Percentiles rank a stretch among this genome's conserved stretches.
phyloP scores from a whole-genome alignment of 2,797 vertebrate genomes.

The Peromyscus eremicus region DNA sequence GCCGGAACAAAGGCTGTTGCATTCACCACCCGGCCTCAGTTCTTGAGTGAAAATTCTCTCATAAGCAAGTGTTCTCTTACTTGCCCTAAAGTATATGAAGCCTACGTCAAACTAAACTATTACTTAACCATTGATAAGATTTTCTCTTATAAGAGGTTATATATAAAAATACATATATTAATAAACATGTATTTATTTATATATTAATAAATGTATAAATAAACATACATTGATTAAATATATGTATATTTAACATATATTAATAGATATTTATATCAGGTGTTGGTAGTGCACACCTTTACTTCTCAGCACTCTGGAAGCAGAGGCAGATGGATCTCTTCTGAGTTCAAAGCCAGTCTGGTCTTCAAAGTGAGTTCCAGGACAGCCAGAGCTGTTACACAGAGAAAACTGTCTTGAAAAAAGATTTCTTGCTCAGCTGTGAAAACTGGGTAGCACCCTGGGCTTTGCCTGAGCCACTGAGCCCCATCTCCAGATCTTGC shows the following conservation, averaged over 20 bases:
- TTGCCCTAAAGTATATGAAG: constrained; percentile 21
- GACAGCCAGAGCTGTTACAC: background rate
- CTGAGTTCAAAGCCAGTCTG: background rate
- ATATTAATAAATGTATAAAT: too few relatives aligned
- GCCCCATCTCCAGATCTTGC: background rate
- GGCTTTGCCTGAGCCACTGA: background rate
- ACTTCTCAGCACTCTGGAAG: background rate
- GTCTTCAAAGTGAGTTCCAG: background rate
- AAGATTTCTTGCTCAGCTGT: constrained; percentile 15
- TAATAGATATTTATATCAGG: background rate
- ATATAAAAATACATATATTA: background rate
- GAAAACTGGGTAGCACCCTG: background rate
- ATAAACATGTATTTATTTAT: too few relatives aligned
- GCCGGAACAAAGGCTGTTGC: background rate
- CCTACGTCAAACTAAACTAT: background rate
- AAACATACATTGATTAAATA: too few relatives aligned
- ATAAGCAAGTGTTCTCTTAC: constrained; percentile 30
- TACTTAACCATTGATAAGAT: constrained; percentile 31
- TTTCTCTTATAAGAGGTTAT: background rate
- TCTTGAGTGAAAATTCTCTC: constrained; percentile 22
- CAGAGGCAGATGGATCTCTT: background rate
- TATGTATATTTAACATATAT: too few relatives aligned
- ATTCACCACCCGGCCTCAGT: background rate
- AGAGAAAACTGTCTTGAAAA: background rate
- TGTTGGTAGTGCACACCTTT: background rate